Conservation (phyloP, 2,113 vertebrate genomes). For the Prolemur simus region DNA sequence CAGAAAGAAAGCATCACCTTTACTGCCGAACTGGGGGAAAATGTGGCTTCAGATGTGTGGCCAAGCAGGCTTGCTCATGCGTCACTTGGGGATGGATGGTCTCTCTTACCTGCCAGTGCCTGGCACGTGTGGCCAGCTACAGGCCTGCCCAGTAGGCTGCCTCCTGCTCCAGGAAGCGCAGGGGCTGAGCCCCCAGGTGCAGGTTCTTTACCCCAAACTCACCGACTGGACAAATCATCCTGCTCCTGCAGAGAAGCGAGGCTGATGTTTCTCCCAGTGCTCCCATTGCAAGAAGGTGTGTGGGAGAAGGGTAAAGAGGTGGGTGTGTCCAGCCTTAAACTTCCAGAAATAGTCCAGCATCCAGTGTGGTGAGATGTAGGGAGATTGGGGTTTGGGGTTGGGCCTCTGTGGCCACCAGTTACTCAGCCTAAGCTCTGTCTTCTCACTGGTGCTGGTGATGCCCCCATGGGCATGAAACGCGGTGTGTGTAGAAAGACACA, state of each 20-base stretch:
- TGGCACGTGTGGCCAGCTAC: neutral
- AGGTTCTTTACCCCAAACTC: neutral
- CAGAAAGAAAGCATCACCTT: neutral
- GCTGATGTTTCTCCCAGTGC: neutral
- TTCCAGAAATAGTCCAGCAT: neutral
- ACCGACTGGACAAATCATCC: too few species aligned
- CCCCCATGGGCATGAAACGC: fast-evolving
- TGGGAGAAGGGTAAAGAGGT: neutral
- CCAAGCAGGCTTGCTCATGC: too few species aligned
- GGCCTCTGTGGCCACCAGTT: too few species aligned
- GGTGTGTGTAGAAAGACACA: fast-evolving
- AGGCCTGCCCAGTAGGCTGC: neutral
- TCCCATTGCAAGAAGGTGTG: too few species aligned
- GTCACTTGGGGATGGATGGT: too few species aligned
- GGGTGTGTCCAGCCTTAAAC: neutral
- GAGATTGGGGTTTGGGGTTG: fast-evolving
- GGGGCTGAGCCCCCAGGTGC: too few species aligned
- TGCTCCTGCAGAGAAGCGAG: neutral
- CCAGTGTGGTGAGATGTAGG: fast-evolving
- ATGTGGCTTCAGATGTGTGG: neutral
- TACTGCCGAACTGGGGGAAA: neutral
- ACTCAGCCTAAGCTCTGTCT: neutral
- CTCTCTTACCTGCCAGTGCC: neutral
- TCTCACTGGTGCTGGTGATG: neutral
- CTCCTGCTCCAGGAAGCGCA: neutral